Evolutionary conservation across 1,140 invertebrate species (phyloP).

Genomic region (Drosophila truncata): DNA sequence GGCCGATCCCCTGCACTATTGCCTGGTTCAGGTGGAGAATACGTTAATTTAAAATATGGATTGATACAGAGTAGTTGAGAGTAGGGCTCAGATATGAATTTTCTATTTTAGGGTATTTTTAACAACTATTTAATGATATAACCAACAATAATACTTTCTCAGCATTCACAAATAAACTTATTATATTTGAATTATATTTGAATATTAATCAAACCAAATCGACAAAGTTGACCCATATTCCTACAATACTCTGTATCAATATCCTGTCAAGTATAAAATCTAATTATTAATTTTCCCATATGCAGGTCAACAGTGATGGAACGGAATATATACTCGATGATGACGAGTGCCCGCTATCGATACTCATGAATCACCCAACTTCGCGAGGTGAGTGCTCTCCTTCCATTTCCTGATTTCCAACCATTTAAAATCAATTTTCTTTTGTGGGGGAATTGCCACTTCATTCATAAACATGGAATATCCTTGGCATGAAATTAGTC

Average conservation of each 20-base stretch:
- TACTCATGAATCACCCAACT: conserved; percentile 95
- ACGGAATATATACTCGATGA: conserved; percentile 97
- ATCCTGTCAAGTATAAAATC: neutral
- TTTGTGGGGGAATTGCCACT: conserved; percentile 32
- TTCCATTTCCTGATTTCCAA: conserved; percentile 42
- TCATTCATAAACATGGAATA: conserved; percentile 70
- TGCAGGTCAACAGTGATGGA: conserved; percentile 90
- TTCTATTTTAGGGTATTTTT: no score
- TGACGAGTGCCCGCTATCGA: conserved; percentile 98
- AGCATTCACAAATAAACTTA: neutral
- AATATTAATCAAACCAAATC: neutral
- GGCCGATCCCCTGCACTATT: conserved; percentile 95
- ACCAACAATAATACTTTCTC: neutral
- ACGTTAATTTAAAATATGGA: neutral
- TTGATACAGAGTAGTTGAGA: neutral
- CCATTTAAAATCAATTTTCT: conserved; percentile 73
- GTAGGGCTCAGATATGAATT: neutral
- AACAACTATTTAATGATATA: no score
- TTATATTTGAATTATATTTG: neutral
- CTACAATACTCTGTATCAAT: neutral
- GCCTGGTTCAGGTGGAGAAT: conserved; percentile 94
- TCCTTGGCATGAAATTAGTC: conserved; percentile 58
- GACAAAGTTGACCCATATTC: no score
- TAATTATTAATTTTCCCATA: conserved; percentile 23
- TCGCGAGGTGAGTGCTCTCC: conserved; percentile 90